Evolutionary conservation across 2,888 invertebrate species (phyloP).

Genomic region (Tyria jacobaeae): DNA sequence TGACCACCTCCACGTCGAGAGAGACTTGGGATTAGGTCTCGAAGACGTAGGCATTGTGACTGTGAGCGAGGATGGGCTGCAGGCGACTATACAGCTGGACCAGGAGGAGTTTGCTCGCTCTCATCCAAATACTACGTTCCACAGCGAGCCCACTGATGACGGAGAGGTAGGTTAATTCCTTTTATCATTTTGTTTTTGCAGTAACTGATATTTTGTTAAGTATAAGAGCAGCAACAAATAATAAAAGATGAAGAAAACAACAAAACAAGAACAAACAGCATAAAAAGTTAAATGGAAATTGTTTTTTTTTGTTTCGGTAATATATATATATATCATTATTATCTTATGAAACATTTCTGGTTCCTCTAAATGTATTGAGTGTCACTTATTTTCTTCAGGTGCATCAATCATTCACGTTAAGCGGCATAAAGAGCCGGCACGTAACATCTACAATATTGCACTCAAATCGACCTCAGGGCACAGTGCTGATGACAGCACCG

Average conservation of each 20-base stretch:
- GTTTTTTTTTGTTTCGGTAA: too few relatives aligned
- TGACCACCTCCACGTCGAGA: constrained; percentile 55
- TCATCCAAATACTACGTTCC: constrained; percentile 84
- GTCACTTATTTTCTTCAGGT: constrained; percentile 56
- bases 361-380: constrained; percentile 1
- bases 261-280: too few relatives aligned
- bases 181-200: too few relatives aligned
- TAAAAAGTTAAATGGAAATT: too few relatives aligned
- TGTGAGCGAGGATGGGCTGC: constrained; percentile 75
- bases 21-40: constrained; percentile 68
- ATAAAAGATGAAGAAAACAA: too few relatives aligned
- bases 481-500: constrained; percentile 77
- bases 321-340: too few relatives aligned
- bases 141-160: constrained; percentile 78
- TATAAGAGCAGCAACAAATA: too few relatives aligned
- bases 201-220: too few relatives aligned
- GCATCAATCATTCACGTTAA: constrained; percentile 76
- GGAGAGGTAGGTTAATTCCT: constrained; percentile 60
- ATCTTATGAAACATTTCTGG: background rate
- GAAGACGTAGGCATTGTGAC: constrained; percentile 80
- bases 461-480: constrained; percentile 70
- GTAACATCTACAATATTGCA: constrained; percentile 80
- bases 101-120: constrained; percentile 83
- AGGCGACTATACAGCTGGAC: constrained; percentile 72
- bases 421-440: constrained; percentile 72